Evolutionary conservation across 2,888 invertebrate genomes (phyloP).

Genomic region (Trypoxylon attenuatum): DNA sequence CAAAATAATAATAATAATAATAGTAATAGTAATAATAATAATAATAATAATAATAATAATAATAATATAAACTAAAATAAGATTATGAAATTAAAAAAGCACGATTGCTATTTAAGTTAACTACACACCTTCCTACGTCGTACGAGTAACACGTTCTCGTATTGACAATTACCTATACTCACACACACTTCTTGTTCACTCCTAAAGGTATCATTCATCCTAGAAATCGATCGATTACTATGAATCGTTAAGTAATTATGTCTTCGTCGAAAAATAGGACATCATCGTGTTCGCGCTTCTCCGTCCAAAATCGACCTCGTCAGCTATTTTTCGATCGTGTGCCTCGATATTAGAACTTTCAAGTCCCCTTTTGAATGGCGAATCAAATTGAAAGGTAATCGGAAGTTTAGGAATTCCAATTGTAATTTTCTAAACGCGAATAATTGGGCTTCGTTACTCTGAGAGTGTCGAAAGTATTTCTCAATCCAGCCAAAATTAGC

Average conservation of each 20-base stretch:
- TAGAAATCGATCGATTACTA: constrained; percentile 29
- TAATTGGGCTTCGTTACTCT: too few relatives aligned
- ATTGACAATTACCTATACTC: not conserved
- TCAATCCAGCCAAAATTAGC: too few relatives aligned
- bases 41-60: not conserved
- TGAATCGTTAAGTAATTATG: constrained; percentile 57
- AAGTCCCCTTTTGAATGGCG: too few relatives aligned
- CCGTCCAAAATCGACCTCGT: constrained; percentile 21
- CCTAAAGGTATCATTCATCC: not conserved
- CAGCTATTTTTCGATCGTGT: constrained; percentile 7
- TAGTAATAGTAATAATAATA: not conserved
- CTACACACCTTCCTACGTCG: constrained; percentile 1
- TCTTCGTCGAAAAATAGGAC: constrained; percentile 57
- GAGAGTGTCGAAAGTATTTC: too few relatives aligned
- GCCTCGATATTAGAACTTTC: too few relatives aligned
- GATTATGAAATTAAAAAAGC: constrained; percentile 28
- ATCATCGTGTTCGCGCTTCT: constrained; percentile 22
- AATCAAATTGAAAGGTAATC: too few relatives aligned
- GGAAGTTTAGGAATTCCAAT: too few relatives aligned
- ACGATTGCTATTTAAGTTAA: constrained; percentile 24
- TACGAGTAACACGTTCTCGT: not conserved
- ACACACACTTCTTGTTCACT: constrained; percentile 5
- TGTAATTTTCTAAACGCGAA: too few relatives aligned
- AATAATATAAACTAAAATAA: constrained; percentile 15
- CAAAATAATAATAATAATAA: constrained; percentile 20